Evolutionary conservation across 2,888 invertebrate species (phyloP).

Genomic region (Antitype chi): DNA sequence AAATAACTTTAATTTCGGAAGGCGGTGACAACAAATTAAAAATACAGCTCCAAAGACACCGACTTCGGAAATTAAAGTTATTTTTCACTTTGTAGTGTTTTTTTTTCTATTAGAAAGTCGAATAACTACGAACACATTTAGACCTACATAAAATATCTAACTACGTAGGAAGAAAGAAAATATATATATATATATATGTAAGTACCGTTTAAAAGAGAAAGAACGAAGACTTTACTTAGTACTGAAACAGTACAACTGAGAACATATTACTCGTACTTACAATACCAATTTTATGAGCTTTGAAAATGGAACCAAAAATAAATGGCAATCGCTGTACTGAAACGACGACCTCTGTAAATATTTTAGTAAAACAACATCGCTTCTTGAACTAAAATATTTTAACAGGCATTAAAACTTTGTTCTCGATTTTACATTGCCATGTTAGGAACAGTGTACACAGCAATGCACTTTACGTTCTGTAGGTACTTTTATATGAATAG

Average conservation of each 20-base stretch:
- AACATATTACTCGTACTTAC: background rate
- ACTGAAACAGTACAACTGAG: background rate
- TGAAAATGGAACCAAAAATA: background rate
- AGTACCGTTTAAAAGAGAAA: background rate
- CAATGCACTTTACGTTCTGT: constrained; percentile 60
- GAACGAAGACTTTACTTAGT: background rate
- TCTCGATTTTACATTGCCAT: constrained; percentile 53
- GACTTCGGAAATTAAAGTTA: too few relatives aligned
- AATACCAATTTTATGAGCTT: background rate
- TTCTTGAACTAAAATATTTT: constrained; percentile 34
- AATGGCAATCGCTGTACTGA: constrained; percentile 10
- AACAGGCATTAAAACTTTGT: constrained; percentile 38
- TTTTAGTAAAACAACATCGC: constrained; percentile 23
- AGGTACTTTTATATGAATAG: constrained; percentile 49
- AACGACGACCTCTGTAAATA: constrained; percentile 15
- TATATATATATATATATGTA: background rate
- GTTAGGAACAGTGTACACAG: constrained; percentile 60
- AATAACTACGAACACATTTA: background rate
- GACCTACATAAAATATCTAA: background rate
- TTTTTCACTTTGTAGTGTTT: too few relatives aligned
- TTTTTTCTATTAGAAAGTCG: too few relatives aligned
- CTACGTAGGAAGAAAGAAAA: background rate
- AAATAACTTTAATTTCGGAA: too few relatives aligned
- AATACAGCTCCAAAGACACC: too few relatives aligned
- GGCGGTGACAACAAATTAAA: too few relatives aligned